Conservation (phyloP, 2,113 vertebrate species). For the Onychostoma macrolepis region DNA sequence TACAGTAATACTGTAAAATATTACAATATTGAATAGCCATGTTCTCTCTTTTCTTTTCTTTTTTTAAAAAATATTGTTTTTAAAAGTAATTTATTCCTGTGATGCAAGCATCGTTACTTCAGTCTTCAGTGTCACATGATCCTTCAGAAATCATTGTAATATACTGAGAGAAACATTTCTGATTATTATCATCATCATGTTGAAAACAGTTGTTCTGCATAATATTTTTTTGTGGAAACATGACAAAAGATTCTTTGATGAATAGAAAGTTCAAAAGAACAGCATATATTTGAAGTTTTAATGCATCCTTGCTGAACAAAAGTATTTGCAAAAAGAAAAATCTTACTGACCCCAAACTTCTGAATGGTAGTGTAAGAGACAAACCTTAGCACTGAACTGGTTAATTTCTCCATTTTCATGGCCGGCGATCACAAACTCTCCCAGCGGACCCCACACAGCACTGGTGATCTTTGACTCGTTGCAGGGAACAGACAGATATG, state of each 20-base stretch:
- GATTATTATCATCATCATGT: neutral
- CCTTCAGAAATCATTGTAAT: neutral
- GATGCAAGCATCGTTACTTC: neutral
- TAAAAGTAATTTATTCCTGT: neutral
- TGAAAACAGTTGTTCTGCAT: neutral
- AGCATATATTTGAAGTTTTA: too few species aligned
- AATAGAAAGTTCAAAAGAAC: too few species aligned
- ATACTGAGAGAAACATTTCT: neutral
- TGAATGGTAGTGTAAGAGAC: neutral
- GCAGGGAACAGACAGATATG: slow-evolving; percentile 91
- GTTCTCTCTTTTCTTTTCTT: too few species aligned
- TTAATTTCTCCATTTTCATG: slow-evolving; percentile 94
- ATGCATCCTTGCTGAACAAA: too few species aligned
- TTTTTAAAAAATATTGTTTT: too few species aligned
- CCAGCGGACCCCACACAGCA: slow-evolving; percentile 94
- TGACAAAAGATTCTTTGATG: too few species aligned
- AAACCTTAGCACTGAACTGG: slow-evolving; percentile 95
- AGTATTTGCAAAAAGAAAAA: neutral
- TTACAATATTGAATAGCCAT: too few species aligned
- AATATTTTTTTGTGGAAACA: too few species aligned
- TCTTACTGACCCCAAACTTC: neutral
- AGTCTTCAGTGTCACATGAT: neutral
- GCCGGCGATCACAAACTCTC: slow-evolving; percentile 92
- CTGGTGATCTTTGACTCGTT: slow-evolving; percentile 95
- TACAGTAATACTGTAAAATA: too few species aligned